These are phyloP conservation scores for Polyommatus iphigenia DNA, from an alignment of 2,888 invertebrate genomes.

Conservation along the genomic window DNA sequence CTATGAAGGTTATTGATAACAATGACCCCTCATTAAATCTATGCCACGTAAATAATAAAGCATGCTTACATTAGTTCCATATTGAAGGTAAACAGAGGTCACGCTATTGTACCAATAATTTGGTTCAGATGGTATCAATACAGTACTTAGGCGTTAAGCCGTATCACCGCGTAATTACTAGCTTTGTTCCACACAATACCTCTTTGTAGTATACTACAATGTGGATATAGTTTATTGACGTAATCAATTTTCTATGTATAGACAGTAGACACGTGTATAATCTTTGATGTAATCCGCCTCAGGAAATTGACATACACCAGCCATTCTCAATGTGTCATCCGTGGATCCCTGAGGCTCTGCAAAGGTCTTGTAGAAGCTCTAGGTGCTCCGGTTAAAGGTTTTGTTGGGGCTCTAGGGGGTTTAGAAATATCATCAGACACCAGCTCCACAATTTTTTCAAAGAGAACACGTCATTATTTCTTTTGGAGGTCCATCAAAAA, in stretches of 20 bases:
- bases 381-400: too few species aligned
- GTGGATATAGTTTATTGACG: conserved; percentile 16
- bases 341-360: too few species aligned
- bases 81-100: conserved; percentile 21
- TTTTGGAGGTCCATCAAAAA: too few species aligned
- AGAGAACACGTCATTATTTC: too few species aligned
- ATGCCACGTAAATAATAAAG: conserved; percentile 13
- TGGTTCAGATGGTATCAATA: conserved; percentile 4
- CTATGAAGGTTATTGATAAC: neutral
- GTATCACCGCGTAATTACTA: conserved; percentile 7
- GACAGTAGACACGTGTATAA: too few species aligned
- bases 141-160: conserved; percentile 15
- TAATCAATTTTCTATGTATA: conserved; percentile 8
- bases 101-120: conserved; percentile 11
- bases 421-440: too few species aligned
- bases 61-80: conserved; percentile 5
- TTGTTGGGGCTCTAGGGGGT: too few species aligned
- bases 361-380: too few species aligned
- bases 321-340: too few species aligned
- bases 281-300: neutral
- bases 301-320: neutral
- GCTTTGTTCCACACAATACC: conserved; percentile 17
- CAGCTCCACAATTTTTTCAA: too few species aligned
- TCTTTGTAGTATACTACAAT: neutral
- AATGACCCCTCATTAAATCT: neutral